Base-by-base conservation (phyloP, 2,797 vertebrate genomes). In the Coregonus ussuriensis region DNA sequence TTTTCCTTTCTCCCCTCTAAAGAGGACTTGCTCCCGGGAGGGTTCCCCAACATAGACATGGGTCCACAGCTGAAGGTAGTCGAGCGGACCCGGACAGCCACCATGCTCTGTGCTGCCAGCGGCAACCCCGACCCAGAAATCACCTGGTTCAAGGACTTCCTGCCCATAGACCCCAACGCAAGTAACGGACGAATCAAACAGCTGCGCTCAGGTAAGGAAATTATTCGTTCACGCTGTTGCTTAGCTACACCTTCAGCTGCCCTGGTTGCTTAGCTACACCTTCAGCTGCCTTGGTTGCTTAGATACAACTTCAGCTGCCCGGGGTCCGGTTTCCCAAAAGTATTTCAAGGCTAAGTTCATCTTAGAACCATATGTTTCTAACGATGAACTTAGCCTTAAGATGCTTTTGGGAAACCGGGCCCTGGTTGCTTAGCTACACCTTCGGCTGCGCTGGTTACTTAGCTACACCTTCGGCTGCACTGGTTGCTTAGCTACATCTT, bases 31-130 rank as follows among this genome's bases (percentile, higher is more conserved):
- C 88, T 99, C 21, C 98, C 98, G 37, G 81, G 92, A 0, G 98
- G 98, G 69, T 99, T 99, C 91, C 98, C 98, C 0, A 97, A 96
- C 91, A 99, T 99, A 0, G 98, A 99, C 91, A 99, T 99, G 98
- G 98, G 98, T 25, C 98, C 98, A 11, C 98, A 99, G 88, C 93
- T 99, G 86, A 99, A 99, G 83, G 98, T 99, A 82, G 98, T 99
- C 80, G 98, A 99, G 87, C 94, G 98, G 0, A 98, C 98, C 0
- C 94, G 97, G 6, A 99, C 98, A 0, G 98, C 98, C 79, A 99
- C 98, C 0, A 99, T 99, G 98, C 96, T 99, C 1, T 99, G 98
- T 0, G 98, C 98, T 0, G 98, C 98, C 89, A 99, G 98, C 0
- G 98, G 98, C 0, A 98, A 97, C 90, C 98, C 98, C 0, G 98